Base-by-base conservation (phyloP, 2,797 vertebrate genomes). In the Benthosema pterotum region DNA sequence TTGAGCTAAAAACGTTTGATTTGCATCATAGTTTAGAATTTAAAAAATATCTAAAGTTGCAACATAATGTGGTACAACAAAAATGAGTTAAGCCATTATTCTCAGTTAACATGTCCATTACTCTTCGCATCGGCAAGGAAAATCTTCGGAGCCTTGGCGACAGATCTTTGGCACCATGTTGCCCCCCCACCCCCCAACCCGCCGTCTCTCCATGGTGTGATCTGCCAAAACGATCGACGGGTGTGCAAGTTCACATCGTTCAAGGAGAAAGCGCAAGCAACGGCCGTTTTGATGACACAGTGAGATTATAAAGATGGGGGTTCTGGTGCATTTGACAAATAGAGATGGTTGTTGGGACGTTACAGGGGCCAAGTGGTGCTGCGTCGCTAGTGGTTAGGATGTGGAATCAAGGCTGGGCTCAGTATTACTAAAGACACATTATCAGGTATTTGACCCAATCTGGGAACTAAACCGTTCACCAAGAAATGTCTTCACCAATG, bases 251-350 rank as follows among this genome's bases (percentile, higher is more conserved):
- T 75, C 52, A 61, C 53, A 16, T 9, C 14, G 3, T 45, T 49
- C 32, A 14, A 63, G 42, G 64, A 47, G n/a, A 17, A 67, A 78
- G n/a, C n/a, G n/a, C n/a, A 67, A 75, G 73, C 11, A 8, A 58
- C 63, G 66, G 60, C 54, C 11, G 42, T 51, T 77, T 68, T 18
- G 63, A 53, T 75, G 54, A 77, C 63, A 45, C n/a, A 13, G n/a
- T 18, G 42, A 71, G 68, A 75, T 70, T 56, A 56, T 2, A 69
- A 52, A 68, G 62, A 52, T 56, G 51, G 74, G 74, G 71, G 59
- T 52, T 49, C 16, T 53, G 62, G 62, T 59, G 57, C 60, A 68
- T 58, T 32, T 60, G 75, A 70, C 60, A 67, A 56, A 71, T 5
- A 60, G 38, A 68, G 61, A 69, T 48, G 43, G 25, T 46, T 25